A percentile compares a stretch with the other conserved stretches of the same genome.
Evolutionary conservation across 2,797 vertebrate genomes (phyloP).

Genomic region (Anguilla marmorata): DNA sequence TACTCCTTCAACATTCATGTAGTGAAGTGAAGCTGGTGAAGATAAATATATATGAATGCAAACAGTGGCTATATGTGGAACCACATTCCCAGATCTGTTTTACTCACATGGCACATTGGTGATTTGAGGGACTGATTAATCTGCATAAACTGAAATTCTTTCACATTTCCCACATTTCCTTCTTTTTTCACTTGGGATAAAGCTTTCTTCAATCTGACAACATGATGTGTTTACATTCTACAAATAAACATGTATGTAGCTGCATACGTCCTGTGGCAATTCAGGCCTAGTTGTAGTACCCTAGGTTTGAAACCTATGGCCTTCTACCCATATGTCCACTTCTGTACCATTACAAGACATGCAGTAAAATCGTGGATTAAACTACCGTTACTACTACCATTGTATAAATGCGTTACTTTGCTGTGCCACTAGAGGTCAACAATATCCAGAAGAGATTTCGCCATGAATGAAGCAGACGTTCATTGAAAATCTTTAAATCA

Average conservation of each 20-base stretch:
- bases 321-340: neutral
- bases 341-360: neutral
- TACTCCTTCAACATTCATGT: neutral
- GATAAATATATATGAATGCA: neutral
- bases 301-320: neutral
- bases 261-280: neutral
- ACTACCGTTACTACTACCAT: neutral
- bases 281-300: neutral
- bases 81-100: neutral
- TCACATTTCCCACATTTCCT: neutral
- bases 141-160: neutral
- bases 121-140: neutral
- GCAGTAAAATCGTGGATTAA: neutral
- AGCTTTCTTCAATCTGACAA: neutral
- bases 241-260: neutral
- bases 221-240: neutral
- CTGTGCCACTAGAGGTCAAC: slow-evolving; percentile 18
- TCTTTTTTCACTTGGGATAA: neutral
- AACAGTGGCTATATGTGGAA: neutral
- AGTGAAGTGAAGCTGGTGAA: neutral
- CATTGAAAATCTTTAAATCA: neutral
- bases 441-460: neutral
- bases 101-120: neutral
- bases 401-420: neutral
- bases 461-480: neutral